Evolutionary conservation across 2,113 vertebrate genomes (phyloP), one percentile per base, ranked within the genome.

Genomic region (Rhinogobius similis): DNA sequence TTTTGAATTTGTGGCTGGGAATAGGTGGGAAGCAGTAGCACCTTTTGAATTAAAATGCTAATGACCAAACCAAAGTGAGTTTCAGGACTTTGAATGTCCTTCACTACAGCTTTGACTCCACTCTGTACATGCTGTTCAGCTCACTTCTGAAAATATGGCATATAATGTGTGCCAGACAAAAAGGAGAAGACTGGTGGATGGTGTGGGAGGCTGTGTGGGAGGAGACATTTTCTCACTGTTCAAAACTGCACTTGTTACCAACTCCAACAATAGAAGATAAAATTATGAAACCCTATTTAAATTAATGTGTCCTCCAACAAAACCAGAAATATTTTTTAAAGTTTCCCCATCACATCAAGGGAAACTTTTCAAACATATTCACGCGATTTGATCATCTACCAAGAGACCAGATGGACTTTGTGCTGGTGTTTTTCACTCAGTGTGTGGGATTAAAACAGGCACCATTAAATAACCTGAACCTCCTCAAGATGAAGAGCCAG

Each of bases 381-480:
- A 53, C 61, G 13, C 4, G 21, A 63, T 72, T 43, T 7, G 24
- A 13, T 65, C 24, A 59, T 68, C 21, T 71, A 65, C 36, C n/a
- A 12, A 55, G 72, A 44, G 64, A 78, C 70, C 74, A 78, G 78
- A 78, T 76, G 74, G 81, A 67, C 68, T 71, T 77, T 76, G 76
- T 75, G 75, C 75, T 65, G 46, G 72, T 50, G 63, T 56, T 75
- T 29, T 66, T 58, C 69, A 53, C 38, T 69, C 66, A 77, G 75
- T 74, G 69, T 70, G 75, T 72, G 79, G 82, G 83, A 86, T 90
- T 84, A 87, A 86, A 83, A 86, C 81, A 63, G 76, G 50, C 70
- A 58, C 74, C 70, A 85, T 86, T 87, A 84, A 89, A 87, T 77
- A 83, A 78, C 75, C 76, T 74, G 61, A 75, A 79, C 48, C 63